Percentiles rank a stretch among this genome's conserved stretches.
Conservation (phyloP, 2,797 vertebrate species). For the Acanthurus leucopareius region DNA sequence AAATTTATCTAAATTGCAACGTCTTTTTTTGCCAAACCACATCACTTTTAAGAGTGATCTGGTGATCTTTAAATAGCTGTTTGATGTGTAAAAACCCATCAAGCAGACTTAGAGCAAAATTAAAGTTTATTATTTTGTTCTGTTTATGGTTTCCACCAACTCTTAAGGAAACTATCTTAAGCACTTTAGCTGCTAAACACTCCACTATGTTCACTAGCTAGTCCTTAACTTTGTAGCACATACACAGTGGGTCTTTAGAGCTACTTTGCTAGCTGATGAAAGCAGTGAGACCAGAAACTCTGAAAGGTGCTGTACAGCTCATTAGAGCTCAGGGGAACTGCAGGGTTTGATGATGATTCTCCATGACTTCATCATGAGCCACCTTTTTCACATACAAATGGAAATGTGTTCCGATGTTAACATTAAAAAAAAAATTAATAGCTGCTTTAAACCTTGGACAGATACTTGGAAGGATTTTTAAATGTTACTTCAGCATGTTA, state of each 20-base stretch:
- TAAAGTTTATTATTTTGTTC: background rate
- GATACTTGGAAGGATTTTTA: constrained; percentile 30
- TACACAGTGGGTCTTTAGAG: background rate
- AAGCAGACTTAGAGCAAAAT: too few relatives aligned
- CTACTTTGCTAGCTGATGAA: background rate
- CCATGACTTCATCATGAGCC: background rate
- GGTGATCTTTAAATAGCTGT: background rate
- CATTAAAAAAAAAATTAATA: background rate
- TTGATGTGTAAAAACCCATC: background rate
- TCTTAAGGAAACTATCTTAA: background rate
- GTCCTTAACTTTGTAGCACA: background rate
- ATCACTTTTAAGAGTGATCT: background rate
- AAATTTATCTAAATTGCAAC: background rate
- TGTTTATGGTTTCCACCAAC: constrained; percentile 17
- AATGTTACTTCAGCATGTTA: constrained; percentile 19
- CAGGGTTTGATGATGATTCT: background rate
- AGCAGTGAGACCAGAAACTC: background rate
- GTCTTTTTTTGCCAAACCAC: background rate
- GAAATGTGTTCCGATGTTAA: background rate
- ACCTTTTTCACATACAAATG: background rate
- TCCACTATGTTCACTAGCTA: background rate
- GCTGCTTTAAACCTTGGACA: constrained; percentile 4
- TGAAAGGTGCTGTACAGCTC: background rate
- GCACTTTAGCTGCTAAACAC: constrained; percentile 3
- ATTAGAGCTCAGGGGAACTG: background rate